Evolutionary conservation across 2,888 invertebrate genomes (phyloP).

Genomic region (Caenorhabditis sulstoni): DNA sequence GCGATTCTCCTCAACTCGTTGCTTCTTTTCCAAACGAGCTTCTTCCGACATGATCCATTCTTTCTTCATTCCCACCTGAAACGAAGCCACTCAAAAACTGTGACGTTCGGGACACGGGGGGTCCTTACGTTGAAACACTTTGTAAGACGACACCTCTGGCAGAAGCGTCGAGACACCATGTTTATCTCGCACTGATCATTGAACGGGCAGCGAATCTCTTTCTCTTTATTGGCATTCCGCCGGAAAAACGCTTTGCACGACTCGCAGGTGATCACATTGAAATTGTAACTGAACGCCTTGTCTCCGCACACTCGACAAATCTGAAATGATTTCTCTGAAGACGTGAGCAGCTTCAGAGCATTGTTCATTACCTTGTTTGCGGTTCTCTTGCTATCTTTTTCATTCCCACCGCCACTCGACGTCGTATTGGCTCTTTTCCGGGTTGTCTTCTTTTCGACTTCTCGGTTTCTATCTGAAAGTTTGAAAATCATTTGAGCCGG

Average conservation of each 20-base stretch:
- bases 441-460: conserved; percentile 33
- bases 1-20: conserved; percentile 78
- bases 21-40: conserved; percentile 78
- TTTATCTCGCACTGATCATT: conserved; percentile 78
- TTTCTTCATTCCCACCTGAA: conserved; percentile 78
- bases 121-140: conserved; percentile 88
- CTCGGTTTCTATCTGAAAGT: conserved; percentile 19
- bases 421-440: conserved; percentile 62
- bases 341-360: not conserved
- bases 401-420: conserved; percentile 56
- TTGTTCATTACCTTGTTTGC: conserved; percentile 67
- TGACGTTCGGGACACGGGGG: too few species aligned
- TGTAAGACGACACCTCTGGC: conserved; percentile 94
- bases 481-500: not conserved
- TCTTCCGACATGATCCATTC: conserved; percentile 80
- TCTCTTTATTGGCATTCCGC: conserved; percentile 87
- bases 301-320: conserved; percentile 95
- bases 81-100: not conserved
- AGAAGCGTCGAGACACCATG: conserved; percentile 89
- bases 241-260: conserved; percentile 97
- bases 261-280: conserved; percentile 86
- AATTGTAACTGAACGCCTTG: conserved; percentile 79
- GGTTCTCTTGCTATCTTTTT: conserved; percentile 56
- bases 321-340: conserved; percentile 43
- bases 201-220: conserved; percentile 79